A percentile compares a stretch with the other conserved stretches of the same genome.
Evolutionary conservation across 1,140 invertebrate genomes (phyloP).

Genomic region (Stenopsyche tienmushanensis): DNA sequence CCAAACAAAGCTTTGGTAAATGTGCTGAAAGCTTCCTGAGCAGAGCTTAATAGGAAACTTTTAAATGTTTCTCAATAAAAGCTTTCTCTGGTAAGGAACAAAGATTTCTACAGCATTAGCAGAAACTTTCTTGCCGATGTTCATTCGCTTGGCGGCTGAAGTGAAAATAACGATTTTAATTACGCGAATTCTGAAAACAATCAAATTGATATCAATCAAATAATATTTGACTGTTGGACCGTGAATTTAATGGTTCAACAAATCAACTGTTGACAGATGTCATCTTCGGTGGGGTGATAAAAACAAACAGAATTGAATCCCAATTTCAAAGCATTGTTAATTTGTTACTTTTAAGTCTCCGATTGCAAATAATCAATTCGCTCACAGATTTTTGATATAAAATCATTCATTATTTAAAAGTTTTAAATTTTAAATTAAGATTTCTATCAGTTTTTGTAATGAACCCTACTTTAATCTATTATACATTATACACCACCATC

Average conservation of each 20-base stretch:
- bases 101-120: slow-evolving; percentile 10
- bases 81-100: slow-evolving; percentile 22
- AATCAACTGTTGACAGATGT: background rate
- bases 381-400: too few relatives aligned
- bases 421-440: too few relatives aligned
- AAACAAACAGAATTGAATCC: too few relatives aligned
- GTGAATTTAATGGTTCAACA: background rate
- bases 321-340: too few relatives aligned
- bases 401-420: too few relatives aligned
- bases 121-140: slow-evolving; percentile 10
- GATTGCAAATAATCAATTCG: too few relatives aligned
- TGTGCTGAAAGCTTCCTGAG: slow-evolving; percentile 2
- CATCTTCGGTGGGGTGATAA: too few relatives aligned
- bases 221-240: background rate
- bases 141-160: background rate
- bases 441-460: too few relatives aligned
- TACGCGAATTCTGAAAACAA: slow-evolving; percentile 7
- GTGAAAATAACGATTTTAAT: slow-evolving; percentile 10
- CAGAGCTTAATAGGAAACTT: slow-evolving; percentile 27
- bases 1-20: slow-evolving; percentile 14
- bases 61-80: slow-evolving; percentile 29
- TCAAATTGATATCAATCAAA: slow-evolving; percentile 6
- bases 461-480: too few relatives aligned
- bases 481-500: too few relatives aligned
- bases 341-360: too few relatives aligned